Base-by-base conservation (phyloP, 1,140 invertebrate genomes). In the Panagrolaimus sp. region DNA sequence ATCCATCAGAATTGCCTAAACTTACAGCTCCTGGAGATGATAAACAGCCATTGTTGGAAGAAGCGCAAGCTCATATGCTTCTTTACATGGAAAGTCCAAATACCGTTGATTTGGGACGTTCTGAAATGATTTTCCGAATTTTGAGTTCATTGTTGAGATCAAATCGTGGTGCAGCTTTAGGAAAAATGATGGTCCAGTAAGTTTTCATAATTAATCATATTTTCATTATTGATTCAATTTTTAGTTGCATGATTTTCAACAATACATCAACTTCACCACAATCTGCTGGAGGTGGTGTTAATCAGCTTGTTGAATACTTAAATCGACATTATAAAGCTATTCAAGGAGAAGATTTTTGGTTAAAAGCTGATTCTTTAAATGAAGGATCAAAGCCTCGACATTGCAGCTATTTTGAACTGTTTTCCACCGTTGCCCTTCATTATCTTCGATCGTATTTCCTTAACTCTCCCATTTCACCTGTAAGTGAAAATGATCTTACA, bases 401-500 rank as follows among this genome's bases (percentile, higher is more conserved):
- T 64, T 58, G 65, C 46, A 72, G 68, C 6, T 63, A 75, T 14
- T 58, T 76, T 38, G 74, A 76, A 24, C 63, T 76, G 26, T 48
- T 76, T 9, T 75, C 71, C n/a, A 76, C 74, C 24, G 68, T 73
- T 46, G 21, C 81, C 58, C 66, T 82, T 0, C 78, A 82, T 63
- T 82, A 74, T 69, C 71, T 82, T 15, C 78, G 80, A 10, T 83
- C 81, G 9, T 83, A 76, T 65, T 83, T 80, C 67, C 46, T 82
- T 10, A 83, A 82, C 63, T 83, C 81, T 14, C 80, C 80, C 1
- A 78, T 78, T 9, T 78, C 74, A 9, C 66, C 75, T 10, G 81
- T 82, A 3, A 75, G 80, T 24, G 69, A 74, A 65, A 38, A 67
- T 1, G 80, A 82, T 44, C 46, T 82, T 15, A 63, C 69, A 12